phyloP scores from a whole-genome alignment of 2,888 invertebrate species.

The Dynastes maya region DNA sequence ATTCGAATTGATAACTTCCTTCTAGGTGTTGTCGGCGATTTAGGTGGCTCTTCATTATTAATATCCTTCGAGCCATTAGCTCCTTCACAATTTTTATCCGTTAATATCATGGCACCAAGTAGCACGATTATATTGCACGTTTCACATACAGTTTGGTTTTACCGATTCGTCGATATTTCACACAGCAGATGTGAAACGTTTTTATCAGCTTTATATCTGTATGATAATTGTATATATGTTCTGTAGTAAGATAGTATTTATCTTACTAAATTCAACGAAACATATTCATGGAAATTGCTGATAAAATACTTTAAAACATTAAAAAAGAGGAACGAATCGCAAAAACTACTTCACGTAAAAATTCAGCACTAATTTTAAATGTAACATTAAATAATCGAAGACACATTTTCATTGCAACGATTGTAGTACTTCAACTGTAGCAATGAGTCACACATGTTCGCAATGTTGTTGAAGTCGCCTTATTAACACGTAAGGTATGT shows the following conservation, averaged over 20 bases:
- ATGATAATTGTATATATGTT: slow-evolving; percentile 32
- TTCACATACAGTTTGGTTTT: slow-evolving; percentile 4
- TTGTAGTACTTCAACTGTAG: slow-evolving; percentile 9
- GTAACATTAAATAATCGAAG: slow-evolving; percentile 6
- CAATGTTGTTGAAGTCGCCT: slow-evolving; percentile 7
- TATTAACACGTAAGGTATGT: slow-evolving; percentile 31
- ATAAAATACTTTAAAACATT: not conserved
- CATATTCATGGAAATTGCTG: not conserved
- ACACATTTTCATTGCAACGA: not conserved
- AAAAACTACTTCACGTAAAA: not conserved
- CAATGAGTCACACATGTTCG: slow-evolving; percentile 20
- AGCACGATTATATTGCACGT: slow-evolving; percentile 6
- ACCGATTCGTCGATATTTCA: slow-evolving; percentile 22
- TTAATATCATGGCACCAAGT: slow-evolving; percentile 33
- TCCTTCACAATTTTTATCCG: slow-evolving; percentile 35
- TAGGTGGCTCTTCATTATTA: slow-evolving; percentile 69
- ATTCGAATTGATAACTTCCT: slow-evolving; percentile 63
- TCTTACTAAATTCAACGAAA: slow-evolving; percentile 24
- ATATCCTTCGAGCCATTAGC: slow-evolving; percentile 12
- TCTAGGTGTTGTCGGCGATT: slow-evolving; percentile 69
- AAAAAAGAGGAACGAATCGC: too few species aligned
- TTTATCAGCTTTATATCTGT: slow-evolving; percentile 30
- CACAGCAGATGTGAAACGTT: slow-evolving; percentile 3
- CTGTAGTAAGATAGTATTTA: slow-evolving; percentile 33
- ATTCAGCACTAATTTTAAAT: not conserved